Evolutionary conservation across 2,797 vertebrate species (phyloP), one percentile per base, ranked within the genome.

Genomic region (Mustela erminea): DNA sequence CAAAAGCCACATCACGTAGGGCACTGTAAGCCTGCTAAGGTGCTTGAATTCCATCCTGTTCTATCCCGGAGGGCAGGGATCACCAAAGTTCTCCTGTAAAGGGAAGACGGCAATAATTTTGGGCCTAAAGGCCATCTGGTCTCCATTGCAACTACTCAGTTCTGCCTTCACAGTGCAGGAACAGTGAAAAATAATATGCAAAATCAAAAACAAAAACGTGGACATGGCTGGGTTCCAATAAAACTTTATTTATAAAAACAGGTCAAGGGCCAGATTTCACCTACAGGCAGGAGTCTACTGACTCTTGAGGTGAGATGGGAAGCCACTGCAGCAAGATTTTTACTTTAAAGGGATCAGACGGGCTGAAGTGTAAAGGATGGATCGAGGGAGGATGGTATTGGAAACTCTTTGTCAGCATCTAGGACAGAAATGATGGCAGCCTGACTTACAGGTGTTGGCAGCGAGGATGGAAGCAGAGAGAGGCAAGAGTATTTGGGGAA

Each of bases 381-480:
- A 41, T 1, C 4, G 6, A 56, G 27, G n/a, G 21, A 43, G 5
- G n/a, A 20, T 3, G 29, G 10, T 9, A 2, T 0, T 41, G 58
- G 41, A 64, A 58, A 38, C 7, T 11, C 13, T 85, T n/a, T 68
- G 46, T 35, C 74, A 35, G 49, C 9, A 1, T 52, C 74, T 29
- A 52, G 74, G n/a, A 25, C 17, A 82, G 81, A 60, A n/a, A 54
- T 17, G 52, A 38, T 5, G 18, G 23, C 4, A 75, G 58, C 23
- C 41, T 68, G 56, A 49, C 43, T 80, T 66, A 66, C n/a, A 27
- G 13, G 64, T 38, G 2, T 6, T 68, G 68, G n/a, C 17, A 35
- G 78, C 43, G 29, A 41, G 21, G 41, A n/a, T 49, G 27, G 46
- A 86, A 70, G 62, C 1, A 54, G 27, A 43, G 32, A 25, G 43